These are phyloP conservation scores for Oscheius sp. DNA, from an alignment of 1,140 invertebrate species.

Conservation along the genomic window DNA sequence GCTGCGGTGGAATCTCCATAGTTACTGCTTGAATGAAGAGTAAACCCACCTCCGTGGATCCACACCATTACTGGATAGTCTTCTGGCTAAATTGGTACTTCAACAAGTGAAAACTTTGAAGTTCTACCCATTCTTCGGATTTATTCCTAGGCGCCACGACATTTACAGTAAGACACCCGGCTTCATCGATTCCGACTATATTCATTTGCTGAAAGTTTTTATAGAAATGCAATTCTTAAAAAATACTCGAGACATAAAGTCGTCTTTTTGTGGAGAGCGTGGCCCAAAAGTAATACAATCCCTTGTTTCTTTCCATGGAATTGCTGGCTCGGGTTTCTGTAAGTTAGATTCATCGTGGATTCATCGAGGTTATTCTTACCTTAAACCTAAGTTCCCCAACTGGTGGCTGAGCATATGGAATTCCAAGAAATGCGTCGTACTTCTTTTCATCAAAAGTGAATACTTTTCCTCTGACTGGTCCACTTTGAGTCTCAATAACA, in stretches of 20 bases:
- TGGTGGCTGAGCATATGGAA: constrained; percentile 52
- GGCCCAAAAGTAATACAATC: constrained; percentile 43
- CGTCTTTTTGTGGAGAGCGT: constrained; percentile 41
- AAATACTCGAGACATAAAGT: constrained; percentile 35
- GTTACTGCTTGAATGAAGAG: constrained; percentile 82
- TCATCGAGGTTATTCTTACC: too few species aligned
- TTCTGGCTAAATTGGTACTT: constrained; percentile 11
- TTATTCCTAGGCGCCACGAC: constrained; percentile 69
- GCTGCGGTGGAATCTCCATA: constrained; percentile 73
- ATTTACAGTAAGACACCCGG: constrained; percentile 69
- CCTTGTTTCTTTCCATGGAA: constrained; percentile 32
- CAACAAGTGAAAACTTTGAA: not conserved
- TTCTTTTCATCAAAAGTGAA: constrained; percentile 33
- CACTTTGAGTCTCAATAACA: constrained; percentile 13
- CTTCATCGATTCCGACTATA: constrained; percentile 23
- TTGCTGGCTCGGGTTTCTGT: constrained; percentile 45
- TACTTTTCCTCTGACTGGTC: constrained; percentile 42
- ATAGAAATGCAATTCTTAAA: too few species aligned
- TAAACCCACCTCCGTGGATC: constrained; percentile 94
- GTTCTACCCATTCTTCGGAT: constrained; percentile 2
- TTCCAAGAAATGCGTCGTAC: constrained; percentile 53
- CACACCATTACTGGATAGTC: constrained; percentile 84
- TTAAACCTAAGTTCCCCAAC: constrained; percentile 46
- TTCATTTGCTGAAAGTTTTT: constrained; percentile 29
- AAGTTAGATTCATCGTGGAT: too few species aligned